Evolutionary conservation across 2,113 vertebrate species (phyloP), one percentile per base, ranked within the genome.

Genomic region (Pleuronectes platessa): DNA sequence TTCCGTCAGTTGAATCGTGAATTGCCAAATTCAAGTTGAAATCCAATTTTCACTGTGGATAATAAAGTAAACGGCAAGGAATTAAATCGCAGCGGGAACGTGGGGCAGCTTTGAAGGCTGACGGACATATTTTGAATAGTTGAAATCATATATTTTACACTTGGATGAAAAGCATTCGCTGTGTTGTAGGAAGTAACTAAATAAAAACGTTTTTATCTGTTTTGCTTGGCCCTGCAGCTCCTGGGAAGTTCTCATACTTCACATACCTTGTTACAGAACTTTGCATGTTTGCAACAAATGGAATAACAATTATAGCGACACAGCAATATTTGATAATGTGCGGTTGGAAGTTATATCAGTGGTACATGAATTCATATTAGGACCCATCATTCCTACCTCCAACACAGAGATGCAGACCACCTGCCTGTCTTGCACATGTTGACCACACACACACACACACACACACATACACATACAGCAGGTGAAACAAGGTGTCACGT

Each of bases 401-500:
- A 56, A 56, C 23, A 56, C 51, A 47, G 14, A 61, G 26, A 67
- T 66, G 60, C 24, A 71, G 40, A 71, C 53, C 66, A 49, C 21
- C 15, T 45, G 31, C 18, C 15, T 78, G 74, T 82, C 23, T 67
- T n/a, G 4, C 5, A 56, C 40, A 64, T 10, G 23, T 35, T 53
- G 35, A 51, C 51, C 79, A 14, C 11, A 11, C 2, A 71, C 23
- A 37, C 31, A 26, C 27, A 27, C 27, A 27, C 27, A 5, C 5
- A 5, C 27, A 27, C 58, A 62, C 10, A 37, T 12, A 35, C n/a
- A 24, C 6, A 58, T 51, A 68, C 37, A 56, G 67, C 74, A 79
- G 56, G 67, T 73, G 61, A 45, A 61, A 75, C 76, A 79, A 76
- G 42, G 72, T 81, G 76, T 85, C 82, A 79, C 68, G 68, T 78